phyloP scores from a whole-genome alignment of 2,797 vertebrate species.

The Lagodon rhomboides region DNA sequence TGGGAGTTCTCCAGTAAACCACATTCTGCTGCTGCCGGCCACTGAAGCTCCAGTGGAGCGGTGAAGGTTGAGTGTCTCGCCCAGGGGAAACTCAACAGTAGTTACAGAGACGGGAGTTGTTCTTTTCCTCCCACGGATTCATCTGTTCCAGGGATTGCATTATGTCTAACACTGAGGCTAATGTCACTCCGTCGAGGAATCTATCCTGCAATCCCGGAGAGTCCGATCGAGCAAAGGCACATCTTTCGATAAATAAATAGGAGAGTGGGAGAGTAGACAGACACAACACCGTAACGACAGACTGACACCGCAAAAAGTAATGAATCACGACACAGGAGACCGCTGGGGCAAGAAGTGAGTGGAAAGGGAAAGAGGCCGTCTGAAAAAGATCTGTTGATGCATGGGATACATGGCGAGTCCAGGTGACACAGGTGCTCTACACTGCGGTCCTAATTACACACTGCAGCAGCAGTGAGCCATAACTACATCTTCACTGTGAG shows the following conservation, averaged over 20 bases:
- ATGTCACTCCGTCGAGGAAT: not conserved
- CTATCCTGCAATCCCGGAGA: not conserved
- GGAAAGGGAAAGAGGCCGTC: not conserved
- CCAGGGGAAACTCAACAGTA: slow-evolving; percentile 6
- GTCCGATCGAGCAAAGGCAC: too few species aligned
- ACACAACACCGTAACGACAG: not conserved
- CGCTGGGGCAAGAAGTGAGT: not conserved
- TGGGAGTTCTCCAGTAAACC: not conserved
- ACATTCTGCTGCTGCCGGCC: slow-evolving; percentile 16
- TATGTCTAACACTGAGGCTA: not conserved
- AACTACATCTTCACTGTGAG: slow-evolving; percentile 8
- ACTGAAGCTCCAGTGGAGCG: slow-evolving; percentile 11
- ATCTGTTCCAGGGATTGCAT: not conserved
- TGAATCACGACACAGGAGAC: not conserved
- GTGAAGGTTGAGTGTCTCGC: slow-evolving; percentile 26
- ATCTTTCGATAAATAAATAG: not conserved
- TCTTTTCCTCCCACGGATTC: not conserved
- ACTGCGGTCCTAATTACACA: slow-evolving; percentile 17
- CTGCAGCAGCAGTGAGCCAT: not conserved
- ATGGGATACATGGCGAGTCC: slow-evolving; percentile 9
- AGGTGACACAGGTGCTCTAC: not conserved
- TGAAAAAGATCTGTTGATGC: slow-evolving; percentile 41
- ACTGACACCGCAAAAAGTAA: not conserved
- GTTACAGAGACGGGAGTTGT: not conserved
- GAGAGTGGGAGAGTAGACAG: not conserved